These are phyloP conservation scores for Sthenelais limicola DNA, from an alignment of 2,888 invertebrate species.

Conservation along the genomic window DNA sequence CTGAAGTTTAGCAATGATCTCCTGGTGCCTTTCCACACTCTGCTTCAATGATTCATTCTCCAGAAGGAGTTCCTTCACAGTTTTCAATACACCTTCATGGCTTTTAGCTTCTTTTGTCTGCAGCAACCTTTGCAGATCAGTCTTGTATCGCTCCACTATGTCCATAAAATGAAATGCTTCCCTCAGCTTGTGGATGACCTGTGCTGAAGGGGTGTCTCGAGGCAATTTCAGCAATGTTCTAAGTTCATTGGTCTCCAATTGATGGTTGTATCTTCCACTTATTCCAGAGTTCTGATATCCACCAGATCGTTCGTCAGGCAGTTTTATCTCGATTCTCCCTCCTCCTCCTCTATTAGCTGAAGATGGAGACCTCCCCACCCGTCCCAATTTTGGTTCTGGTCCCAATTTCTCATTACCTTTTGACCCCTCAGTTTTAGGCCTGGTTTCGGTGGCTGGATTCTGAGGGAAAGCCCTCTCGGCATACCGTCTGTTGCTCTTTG, in stretches of 20 bases:
- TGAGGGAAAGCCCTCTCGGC: no score
- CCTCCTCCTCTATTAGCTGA: no score
- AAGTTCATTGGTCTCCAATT: slow-evolving; percentile 1
- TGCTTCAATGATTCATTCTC: slow-evolving; percentile 16
- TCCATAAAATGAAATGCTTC: slow-evolving; percentile 25
- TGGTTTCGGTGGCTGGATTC: no score
- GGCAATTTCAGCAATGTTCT: slow-evolving; percentile 23
- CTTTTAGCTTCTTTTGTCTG: slow-evolving; percentile 1
- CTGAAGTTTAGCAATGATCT: slow-evolving; percentile 23
- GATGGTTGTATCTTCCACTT: neutral
- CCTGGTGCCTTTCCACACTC: slow-evolving; percentile 13
- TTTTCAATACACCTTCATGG: slow-evolving; percentile 9
- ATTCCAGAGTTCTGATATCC: no score
- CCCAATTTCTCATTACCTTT: no score
- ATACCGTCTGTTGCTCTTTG: no score
- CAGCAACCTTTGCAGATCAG: slow-evolving; percentile 10
- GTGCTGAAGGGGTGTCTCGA: slow-evolving; percentile 19
- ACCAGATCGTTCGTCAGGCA: no score
- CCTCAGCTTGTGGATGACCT: slow-evolving; percentile 31
- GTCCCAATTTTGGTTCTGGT: no score
- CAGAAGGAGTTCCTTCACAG: slow-evolving; percentile 23
- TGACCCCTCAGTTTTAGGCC: no score
- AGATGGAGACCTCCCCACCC: no score
- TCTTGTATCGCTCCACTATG: slow-evolving; percentile 9
- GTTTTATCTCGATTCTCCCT: no score